Evolutionary conservation across 2,797 vertebrate species (phyloP).

Genomic region (Apogon hyalosoma): DNA sequence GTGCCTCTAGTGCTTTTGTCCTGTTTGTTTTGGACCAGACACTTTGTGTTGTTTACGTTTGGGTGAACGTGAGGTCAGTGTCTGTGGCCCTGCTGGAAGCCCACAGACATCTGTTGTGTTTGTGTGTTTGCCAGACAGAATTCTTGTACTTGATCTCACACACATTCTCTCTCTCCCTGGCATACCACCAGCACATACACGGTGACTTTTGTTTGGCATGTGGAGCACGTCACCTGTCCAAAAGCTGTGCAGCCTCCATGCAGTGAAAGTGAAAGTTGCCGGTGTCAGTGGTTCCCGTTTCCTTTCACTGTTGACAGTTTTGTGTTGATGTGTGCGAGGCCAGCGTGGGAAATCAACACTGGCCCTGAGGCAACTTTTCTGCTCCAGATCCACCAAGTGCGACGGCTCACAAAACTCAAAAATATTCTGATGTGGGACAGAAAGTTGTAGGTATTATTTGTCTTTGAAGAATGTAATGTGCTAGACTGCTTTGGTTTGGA

Average conservation of each 20-base stretch:
- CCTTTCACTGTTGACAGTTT: slow-evolving; percentile 1
- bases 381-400: background rate
- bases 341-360: slow-evolving; percentile 18
- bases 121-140: slow-evolving; percentile 47
- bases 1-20: slow-evolving; percentile 50
- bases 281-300: slow-evolving; percentile 4
- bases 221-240: slow-evolving; percentile 58
- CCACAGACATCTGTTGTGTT: slow-evolving; percentile 71
- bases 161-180: slow-evolving; percentile 33
- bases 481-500: too few species aligned
- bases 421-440: too few species aligned
- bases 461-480: too few species aligned
- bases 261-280: slow-evolving; percentile 26
- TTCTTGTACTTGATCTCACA: background rate
- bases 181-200: slow-evolving; percentile 20
- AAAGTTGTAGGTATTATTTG: too few species aligned
- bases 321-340: background rate
- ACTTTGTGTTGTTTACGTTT: slow-evolving; percentile 67
- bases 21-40: slow-evolving; percentile 65
- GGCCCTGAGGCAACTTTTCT: background rate
- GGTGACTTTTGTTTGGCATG: slow-evolving; percentile 48
- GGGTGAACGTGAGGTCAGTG: slow-evolving; percentile 66
- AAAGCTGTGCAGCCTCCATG: slow-evolving; percentile 29
- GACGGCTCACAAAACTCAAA: too few species aligned
- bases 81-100: slow-evolving; percentile 66